Base-by-base conservation (phyloP, 2,797 vertebrate genomes). In the Cygnus olor region DNA sequence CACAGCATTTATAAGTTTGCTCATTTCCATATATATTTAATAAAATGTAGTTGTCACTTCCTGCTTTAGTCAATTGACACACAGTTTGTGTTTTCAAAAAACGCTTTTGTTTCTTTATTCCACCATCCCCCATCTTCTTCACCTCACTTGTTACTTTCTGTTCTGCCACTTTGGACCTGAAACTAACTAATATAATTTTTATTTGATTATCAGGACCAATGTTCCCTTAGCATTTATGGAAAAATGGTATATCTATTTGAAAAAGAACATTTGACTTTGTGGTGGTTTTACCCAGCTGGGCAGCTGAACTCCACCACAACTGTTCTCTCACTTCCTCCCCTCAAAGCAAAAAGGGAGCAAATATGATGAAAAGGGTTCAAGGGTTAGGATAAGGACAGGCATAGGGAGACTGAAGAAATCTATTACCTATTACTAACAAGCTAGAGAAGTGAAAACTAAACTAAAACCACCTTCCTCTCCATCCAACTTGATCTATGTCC, bases 1-100 rank as follows among this genome's bases (percentile, higher is more conserved):
- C 27, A 79, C 25, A 80, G 5, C n/a, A 73, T 76, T 93, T 96
- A 77, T 10, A 66, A 90, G 27, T 91, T 86, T 95, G 36, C 45
- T 92, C 18, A 90, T 22, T 70, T 49, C 32, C 42, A 83, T 45
- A 42, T 47, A 57, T 28, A 71, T 95, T 91, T 84, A 66, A 88
- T 72, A 94, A 96, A 95, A 84, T 77, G 65, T 3, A 20, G 19
- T 61, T 94, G 60, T 30, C 80, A 70, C 27, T 77, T 73, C 28
- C 10, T 81, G 51, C 47, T 82, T 63, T 76, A 64, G 38, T 44
- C 40, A 92, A 85, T 74, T 30, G 73, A 17, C 15, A 91, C n/a
- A 80, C 13, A 73, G 34, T 4, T 63, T 86, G 69, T 71, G 25
- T 82, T 95, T 96, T 63, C 66, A 61, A 86, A 93, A 81, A 15